phyloP scores from a whole-genome alignment of 1,140 invertebrate species.

The Drosophila elegans region DNA sequence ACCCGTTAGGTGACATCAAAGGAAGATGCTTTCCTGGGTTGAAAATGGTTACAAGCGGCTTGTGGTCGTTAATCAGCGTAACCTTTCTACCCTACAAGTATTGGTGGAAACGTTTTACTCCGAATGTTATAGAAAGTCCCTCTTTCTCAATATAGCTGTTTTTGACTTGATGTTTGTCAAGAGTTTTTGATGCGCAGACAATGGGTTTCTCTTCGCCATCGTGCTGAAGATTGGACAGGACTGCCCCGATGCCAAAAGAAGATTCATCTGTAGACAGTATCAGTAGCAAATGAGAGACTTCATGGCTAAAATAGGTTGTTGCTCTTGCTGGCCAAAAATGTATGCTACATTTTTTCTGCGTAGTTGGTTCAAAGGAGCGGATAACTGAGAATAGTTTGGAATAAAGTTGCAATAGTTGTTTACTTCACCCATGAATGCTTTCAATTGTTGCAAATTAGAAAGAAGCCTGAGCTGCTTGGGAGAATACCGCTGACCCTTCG shows the following conservation, averaged over 20 bases:
- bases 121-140: constrained; percentile 7
- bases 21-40: constrained; percentile 12
- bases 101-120: constrained; percentile 14
- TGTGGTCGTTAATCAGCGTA: constrained; percentile 2
- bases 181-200: constrained; percentile 2
- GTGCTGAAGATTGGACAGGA: not conserved
- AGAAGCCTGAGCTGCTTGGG: not conserved
- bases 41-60: not conserved
- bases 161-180: constrained; percentile 1
- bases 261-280: not conserved
- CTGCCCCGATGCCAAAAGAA: constrained; percentile 2
- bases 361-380: constrained; percentile 1
- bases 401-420: constrained; percentile 12
- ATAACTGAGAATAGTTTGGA: constrained; percentile 2
- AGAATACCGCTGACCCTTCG: not conserved
- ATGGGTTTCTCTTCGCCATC: constrained; percentile 3
- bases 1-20: not conserved
- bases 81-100: not conserved
- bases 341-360: constrained; percentile 6
- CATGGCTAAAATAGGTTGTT: no score
- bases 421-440: constrained; percentile 10
- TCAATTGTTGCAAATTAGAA: not conserved
- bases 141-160: no score
- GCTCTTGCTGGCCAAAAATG: no score
- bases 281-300: no score